Percentiles rank a stretch among this genome's conserved stretches.
phyloP scores from a whole-genome alignment of 53 echinoderm and acorn worm genomes.

The Holothuria scabra region DNA sequence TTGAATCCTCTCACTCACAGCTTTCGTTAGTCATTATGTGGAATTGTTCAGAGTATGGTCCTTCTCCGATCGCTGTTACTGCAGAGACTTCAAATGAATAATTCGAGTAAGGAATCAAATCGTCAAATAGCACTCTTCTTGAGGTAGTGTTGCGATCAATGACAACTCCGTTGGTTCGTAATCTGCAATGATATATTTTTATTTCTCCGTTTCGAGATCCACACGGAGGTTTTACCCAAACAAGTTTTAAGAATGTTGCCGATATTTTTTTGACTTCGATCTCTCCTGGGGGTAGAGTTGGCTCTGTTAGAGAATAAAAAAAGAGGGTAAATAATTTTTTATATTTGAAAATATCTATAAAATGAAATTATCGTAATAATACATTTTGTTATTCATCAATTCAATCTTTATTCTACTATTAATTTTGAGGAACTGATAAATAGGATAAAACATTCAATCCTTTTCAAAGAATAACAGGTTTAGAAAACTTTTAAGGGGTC shows the following conservation, averaged over 20 bases:
- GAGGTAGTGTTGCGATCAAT: background rate
- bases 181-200: background rate
- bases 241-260: background rate
- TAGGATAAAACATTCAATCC: no score
- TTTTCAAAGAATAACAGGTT: no score
- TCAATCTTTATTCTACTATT: no score
- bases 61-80: constrained; percentile 35
- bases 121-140: background rate
- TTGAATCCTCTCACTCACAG: no score
- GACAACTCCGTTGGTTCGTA: background rate
- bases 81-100: constrained; percentile 68
- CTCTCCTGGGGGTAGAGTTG: background rate
- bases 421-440: no score
- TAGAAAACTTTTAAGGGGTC: no score
- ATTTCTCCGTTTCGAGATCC: constrained; percentile 12
- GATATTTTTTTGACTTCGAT: background rate
- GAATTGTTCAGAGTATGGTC: constrained; percentile 40
- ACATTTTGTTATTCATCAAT: no score
- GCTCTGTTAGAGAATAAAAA: background rate
- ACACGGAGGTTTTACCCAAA: constrained; percentile 5
- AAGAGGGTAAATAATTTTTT: background rate
- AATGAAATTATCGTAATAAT: no score
- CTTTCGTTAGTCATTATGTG: constrained; percentile 53
- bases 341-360: no score
- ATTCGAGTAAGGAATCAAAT: constrained; percentile 57